These are phyloP conservation scores for Glaucopsyche alexis DNA, from an alignment of 2,888 invertebrate genomes.

Conservation along the genomic window DNA sequence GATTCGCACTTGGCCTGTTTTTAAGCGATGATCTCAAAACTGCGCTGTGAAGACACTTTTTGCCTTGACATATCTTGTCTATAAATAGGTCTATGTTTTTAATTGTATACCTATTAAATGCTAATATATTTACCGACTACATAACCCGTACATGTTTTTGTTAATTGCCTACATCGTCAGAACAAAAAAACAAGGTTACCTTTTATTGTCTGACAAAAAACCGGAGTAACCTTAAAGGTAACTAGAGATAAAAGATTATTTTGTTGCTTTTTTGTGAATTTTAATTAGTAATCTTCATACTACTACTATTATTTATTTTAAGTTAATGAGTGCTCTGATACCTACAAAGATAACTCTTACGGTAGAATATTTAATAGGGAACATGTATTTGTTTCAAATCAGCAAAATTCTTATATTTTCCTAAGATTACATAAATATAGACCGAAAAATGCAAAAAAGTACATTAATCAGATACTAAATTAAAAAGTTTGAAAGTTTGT, in stretches of 20 bases:
- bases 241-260: too few relatives aligned
- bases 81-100: neutral
- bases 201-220: neutral
- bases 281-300: neutral
- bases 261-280: neutral
- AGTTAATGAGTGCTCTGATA: neutral
- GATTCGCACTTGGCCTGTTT: too few relatives aligned
- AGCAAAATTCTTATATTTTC: too few relatives aligned
- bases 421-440: too few relatives aligned
- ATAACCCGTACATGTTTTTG: neutral
- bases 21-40: too few relatives aligned
- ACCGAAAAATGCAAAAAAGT: too few relatives aligned
- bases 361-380: too few relatives aligned
- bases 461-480: too few relatives aligned
- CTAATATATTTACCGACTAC: neutral
- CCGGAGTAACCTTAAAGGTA: neutral
- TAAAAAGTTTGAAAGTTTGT: too few relatives aligned
- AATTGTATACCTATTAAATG: neutral
- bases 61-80: too few relatives aligned
- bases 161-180: neutral
- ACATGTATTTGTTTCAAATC: too few relatives aligned
- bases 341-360: neutral
- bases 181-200: constrained; percentile 20
- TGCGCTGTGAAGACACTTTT: too few relatives aligned
- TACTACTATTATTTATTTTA: neutral